Evolutionary conservation across 2,113 vertebrate genomes (phyloP), one percentile per base, ranked within the genome.

Genomic region (Heterotilapia buettikoferi): DNA sequence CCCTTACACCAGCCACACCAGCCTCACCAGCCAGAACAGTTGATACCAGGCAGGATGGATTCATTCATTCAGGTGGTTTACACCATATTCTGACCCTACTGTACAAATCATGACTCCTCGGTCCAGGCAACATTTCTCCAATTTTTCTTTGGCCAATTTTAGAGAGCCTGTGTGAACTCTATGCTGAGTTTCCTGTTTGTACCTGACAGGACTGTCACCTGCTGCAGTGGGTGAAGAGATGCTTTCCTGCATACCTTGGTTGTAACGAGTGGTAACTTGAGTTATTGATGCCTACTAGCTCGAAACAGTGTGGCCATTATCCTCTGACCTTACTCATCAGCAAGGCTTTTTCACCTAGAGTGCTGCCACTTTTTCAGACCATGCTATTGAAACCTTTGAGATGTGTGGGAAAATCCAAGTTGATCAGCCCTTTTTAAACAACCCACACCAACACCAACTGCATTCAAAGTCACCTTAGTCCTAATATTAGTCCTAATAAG

Each of bases 391-490:
- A 71, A 71, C 33, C 1, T 38, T 13, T 38, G 61, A 38, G 10
- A 66, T 66, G 33, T 66, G 19, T 66, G 61, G 33, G 18, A 1
- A 66, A 66, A 61, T 61, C 26, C 7, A 18, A 66, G 33, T 66
- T n/a, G 10, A 66, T 68, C 63, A 40, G 63, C 63, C 14, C 12
- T 71, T 71, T 71, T 14, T 43, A 24, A 71, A 71, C 11, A 0
- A 43, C 7, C 18, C n/a, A 40, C 33, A 38, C 63, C 0, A 13
- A 21, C 63, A 14, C 12, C n/a, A 43, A 71, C 3, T 0, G 5
- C 13, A 1, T 43, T 71, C 66, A 71, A 26, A 71, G 66, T 71
- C 38, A 45, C 66, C 66, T 45, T 45, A 33, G 29, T 33, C 59
- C 29, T 63, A 6, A 0, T 43, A 71, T 43, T 43, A 21, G 7